These are phyloP conservation scores for Lepus europaeus DNA, from an alignment of 2,113 vertebrate genomes.

Conservation along the genomic window DNA sequence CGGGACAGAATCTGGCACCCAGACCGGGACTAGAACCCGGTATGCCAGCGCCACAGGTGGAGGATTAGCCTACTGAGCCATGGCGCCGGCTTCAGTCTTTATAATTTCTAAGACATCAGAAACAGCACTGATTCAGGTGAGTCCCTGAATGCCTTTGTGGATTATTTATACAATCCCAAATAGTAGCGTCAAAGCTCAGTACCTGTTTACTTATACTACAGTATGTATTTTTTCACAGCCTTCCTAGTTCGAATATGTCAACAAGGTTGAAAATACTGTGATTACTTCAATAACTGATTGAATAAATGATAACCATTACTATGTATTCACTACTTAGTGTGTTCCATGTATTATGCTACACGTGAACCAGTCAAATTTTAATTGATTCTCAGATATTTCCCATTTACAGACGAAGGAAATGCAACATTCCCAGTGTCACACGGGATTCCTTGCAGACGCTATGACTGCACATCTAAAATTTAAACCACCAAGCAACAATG, in stretches of 20 bases:
- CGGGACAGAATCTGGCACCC: no score
- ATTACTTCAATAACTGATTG: constrained; percentile 1
- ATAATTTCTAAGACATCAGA: neutral
- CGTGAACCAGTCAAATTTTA: neutral
- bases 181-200: neutral
- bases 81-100: neutral
- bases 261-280: neutral
- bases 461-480: neutral
- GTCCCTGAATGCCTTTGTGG: neutral
- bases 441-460: neutral
- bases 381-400: neutral
- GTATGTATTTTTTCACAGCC: neutral
- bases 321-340: neutral
- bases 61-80: no score
- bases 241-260: constrained; percentile 39
- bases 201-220: neutral
- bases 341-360: neutral
- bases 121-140: neutral
- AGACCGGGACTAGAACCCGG: no score
- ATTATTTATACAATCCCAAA: neutral
- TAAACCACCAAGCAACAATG: neutral
- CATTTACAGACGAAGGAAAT: constrained; percentile 26
- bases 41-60: no score
- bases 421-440: neutral
- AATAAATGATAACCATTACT: neutral